phyloP scores from a whole-genome alignment of 2,888 invertebrate species.

The Tipula vernalis region DNA sequence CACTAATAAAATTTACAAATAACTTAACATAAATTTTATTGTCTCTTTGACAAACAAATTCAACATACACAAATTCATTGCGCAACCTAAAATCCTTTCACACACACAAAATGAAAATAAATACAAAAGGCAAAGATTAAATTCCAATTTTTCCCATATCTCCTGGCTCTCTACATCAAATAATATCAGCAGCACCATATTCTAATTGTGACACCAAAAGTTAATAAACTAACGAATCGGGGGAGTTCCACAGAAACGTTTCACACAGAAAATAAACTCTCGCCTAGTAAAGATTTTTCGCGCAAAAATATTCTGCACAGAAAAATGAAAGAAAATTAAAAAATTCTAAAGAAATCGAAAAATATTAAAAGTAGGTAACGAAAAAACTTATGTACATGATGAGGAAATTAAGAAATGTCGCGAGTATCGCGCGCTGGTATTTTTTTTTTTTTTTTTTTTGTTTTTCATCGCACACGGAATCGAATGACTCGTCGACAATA shows the following conservation, averaged over 20 bases:
- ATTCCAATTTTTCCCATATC: not conserved
- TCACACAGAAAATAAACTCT: not conserved
- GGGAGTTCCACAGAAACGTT: not conserved
- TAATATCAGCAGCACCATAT: not conserved
- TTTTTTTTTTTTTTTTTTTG: not conserved
- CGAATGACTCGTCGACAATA: slow-evolving; percentile 9
- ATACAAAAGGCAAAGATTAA: not conserved
- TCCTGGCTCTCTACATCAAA: not conserved
- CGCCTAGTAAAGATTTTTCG: not conserved
- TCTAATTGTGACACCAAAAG: not conserved
- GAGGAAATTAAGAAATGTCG: slow-evolving; percentile 6
- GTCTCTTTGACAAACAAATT: not conserved
- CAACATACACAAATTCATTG: not conserved
- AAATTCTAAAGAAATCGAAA: not conserved
- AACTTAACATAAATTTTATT: not conserved
- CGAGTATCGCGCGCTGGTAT: not conserved
- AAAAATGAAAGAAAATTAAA: not conserved
- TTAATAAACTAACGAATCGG: not conserved
- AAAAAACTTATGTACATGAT: not conserved
- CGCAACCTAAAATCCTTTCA: not conserved
- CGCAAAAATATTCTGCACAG: not conserved
- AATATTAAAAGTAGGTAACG: not conserved
- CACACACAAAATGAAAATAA: not conserved
- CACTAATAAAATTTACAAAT: not conserved
- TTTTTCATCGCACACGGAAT: not conserved